Evolutionary conservation across 2,113 vertebrate genomes (phyloP).

Genomic region (Synchiropus splendidus): DNA sequence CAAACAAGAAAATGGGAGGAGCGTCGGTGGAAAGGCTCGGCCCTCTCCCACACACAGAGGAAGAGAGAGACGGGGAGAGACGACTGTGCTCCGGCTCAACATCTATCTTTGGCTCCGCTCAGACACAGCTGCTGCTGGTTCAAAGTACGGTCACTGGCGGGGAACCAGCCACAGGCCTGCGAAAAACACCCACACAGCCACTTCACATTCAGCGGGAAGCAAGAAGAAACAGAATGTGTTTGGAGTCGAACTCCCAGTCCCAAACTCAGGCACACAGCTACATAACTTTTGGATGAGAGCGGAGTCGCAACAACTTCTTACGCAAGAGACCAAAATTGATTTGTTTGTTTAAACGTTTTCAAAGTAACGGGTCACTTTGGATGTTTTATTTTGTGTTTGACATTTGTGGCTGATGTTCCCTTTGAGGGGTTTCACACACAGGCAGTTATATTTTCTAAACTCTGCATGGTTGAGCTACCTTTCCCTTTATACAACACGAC

Average conservation of each 20-base stretch:
- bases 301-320: no score
- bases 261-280: no score
- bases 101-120: constrained; percentile 63
- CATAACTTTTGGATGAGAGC: no score
- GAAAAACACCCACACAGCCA: constrained; percentile 47
- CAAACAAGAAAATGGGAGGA: neutral
- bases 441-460: no score
- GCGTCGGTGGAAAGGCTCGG: neutral
- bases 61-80: constrained; percentile 17
- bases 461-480: no score
- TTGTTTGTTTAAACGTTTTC: no score
- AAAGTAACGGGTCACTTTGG: no score
- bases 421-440: no score
- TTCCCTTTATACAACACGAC: no score
- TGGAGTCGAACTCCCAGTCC: constrained; percentile 1
- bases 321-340: no score
- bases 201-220: constrained; percentile 36
- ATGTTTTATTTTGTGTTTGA: no score
- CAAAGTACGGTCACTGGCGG: constrained; percentile 74
- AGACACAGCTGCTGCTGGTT: constrained; percentile 69
- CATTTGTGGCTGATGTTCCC: no score
- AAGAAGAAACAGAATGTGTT: constrained; percentile 46
- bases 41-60: constrained; percentile 7
- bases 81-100: constrained; percentile 21
- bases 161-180: constrained; percentile 44